Conservation (phyloP, 30 jellyfish, hydroid and myxozoan genomes). For the Aurelia sp. region DNA sequence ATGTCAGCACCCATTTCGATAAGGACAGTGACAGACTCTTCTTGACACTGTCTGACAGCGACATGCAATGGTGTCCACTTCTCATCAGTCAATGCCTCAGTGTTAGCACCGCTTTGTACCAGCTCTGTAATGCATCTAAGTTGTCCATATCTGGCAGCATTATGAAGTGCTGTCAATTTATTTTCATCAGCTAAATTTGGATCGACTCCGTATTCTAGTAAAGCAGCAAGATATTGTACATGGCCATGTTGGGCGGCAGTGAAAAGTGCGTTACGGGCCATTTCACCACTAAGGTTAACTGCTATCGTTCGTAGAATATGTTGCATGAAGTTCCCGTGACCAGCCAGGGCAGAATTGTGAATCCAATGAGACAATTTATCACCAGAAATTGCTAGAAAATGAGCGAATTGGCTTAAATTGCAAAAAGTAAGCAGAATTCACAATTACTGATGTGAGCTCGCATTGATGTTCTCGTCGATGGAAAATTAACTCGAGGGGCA, state of each 20-base stretch:
- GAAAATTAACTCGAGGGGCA: too few relatives aligned
- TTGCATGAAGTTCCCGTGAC: slow-evolving; percentile 27
- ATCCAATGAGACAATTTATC: slow-evolving; percentile 39
- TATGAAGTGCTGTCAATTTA: slow-evolving; percentile 61
- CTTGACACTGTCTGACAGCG: slow-evolving; percentile 86
- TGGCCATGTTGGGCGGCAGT: slow-evolving; percentile 77
- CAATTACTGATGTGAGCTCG: neutral
- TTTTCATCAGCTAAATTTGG: slow-evolving; percentile 41
- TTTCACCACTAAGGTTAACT: slow-evolving; percentile 16
- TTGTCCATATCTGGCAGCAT: slow-evolving; percentile 80
- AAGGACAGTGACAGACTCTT: slow-evolving; percentile 59
- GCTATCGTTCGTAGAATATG: neutral
- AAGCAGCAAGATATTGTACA: slow-evolving; percentile 1
- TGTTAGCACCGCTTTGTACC: slow-evolving; percentile 73
- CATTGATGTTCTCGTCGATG: too few relatives aligned
- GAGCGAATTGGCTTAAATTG: neutral
- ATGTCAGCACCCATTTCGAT: slow-evolving; percentile 71
- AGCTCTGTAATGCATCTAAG: slow-evolving; percentile 56
- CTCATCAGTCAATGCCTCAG: slow-evolving; percentile 53
- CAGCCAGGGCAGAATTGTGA: slow-evolving; percentile 65
- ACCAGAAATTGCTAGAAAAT: slow-evolving; percentile 34
- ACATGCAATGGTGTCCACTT: slow-evolving; percentile 85
- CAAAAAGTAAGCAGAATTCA: neutral
- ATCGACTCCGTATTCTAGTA: slow-evolving; percentile 58
- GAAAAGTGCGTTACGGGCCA: slow-evolving; percentile 41